These are phyloP conservation scores for Zaprionus gabonicus DNA, from an alignment of 1,140 invertebrate genomes.

Conservation along the genomic window DNA sequence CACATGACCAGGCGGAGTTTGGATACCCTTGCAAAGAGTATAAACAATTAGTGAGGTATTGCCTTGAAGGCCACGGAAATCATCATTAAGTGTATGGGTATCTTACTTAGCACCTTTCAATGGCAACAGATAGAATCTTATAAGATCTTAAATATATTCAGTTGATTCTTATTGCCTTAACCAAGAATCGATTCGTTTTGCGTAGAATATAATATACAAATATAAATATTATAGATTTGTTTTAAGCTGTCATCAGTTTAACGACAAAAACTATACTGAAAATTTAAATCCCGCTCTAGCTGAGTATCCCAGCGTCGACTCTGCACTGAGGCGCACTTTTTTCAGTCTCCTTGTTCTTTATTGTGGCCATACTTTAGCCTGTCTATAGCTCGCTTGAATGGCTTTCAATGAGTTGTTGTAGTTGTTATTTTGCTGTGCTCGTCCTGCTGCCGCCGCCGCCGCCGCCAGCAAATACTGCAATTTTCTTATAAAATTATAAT, in stretches of 20 bases:
- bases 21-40: background rate
- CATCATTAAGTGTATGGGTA: no score
- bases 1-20: background rate
- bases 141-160: no score
- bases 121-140: no score
- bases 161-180: no score
- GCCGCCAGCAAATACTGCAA: conserved; percentile 51
- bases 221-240: no score
- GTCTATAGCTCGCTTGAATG: conserved; percentile 47
- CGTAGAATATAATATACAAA: no score
- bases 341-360: conserved; percentile 23
- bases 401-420: conserved; percentile 48
- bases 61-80: background rate
- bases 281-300: no score
- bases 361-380: conserved; percentile 22
- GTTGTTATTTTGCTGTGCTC: conserved; percentile 14
- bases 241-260: no score
- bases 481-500: conserved; percentile 80
- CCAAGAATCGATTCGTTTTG: no score
- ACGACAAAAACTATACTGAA: no score
- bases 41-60: background rate
- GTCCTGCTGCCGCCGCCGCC: conserved; percentile 15
- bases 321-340: background rate
- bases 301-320: background rate
- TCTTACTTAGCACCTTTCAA: no score